A percentile compares a stretch with the other conserved stretches of the same genome.
These are phyloP conservation scores for Clunio marinus DNA, from an alignment of 2,888 invertebrate species.

Conservation along the genomic window DNA sequence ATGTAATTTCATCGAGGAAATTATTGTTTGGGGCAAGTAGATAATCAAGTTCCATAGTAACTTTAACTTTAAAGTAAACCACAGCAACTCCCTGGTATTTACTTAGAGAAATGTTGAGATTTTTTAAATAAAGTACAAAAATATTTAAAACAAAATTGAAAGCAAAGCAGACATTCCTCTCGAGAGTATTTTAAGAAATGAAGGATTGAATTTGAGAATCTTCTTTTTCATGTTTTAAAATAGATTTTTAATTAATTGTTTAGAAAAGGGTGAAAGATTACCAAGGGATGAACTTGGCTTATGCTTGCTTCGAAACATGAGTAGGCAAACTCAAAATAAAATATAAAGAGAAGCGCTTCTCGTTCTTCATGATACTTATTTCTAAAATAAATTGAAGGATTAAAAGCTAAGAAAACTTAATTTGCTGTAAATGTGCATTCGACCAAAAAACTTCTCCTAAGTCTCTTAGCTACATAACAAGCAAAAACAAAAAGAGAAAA, in stretches of 20 bases:
- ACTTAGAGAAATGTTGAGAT: too few relatives aligned
- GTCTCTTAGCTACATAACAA: too few relatives aligned
- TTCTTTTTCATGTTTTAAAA: slow-evolving; percentile 6
- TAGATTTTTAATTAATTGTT: slow-evolving; percentile 10
- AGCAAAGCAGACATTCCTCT: too few relatives aligned
- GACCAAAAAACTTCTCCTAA: slow-evolving; percentile 7
- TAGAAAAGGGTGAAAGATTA: not conserved
- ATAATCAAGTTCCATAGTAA: too few relatives aligned
- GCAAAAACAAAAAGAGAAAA: not conserved
- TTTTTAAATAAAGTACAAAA: too few relatives aligned
- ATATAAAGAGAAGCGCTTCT: not conserved
- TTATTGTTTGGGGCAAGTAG: not conserved
- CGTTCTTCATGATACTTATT: not conserved
- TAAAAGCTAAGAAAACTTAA: slow-evolving; percentile 23
- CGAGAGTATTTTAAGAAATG: too few relatives aligned
- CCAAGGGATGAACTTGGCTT: slow-evolving; percentile 6
- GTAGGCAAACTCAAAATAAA: not conserved
- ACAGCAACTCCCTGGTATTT: too few relatives aligned
- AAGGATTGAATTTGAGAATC: not conserved
- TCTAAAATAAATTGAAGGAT: not conserved
- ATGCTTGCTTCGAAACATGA: not conserved
- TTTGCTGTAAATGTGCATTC: slow-evolving; percentile 28
- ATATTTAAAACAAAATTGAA: too few relatives aligned
- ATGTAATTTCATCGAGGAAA: not conserved
- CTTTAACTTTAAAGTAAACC: too few relatives aligned